These are phyloP conservation scores for Manis crassicaudata DNA, from an alignment of 2,797 vertebrate species.

Conservation along the genomic window DNA sequence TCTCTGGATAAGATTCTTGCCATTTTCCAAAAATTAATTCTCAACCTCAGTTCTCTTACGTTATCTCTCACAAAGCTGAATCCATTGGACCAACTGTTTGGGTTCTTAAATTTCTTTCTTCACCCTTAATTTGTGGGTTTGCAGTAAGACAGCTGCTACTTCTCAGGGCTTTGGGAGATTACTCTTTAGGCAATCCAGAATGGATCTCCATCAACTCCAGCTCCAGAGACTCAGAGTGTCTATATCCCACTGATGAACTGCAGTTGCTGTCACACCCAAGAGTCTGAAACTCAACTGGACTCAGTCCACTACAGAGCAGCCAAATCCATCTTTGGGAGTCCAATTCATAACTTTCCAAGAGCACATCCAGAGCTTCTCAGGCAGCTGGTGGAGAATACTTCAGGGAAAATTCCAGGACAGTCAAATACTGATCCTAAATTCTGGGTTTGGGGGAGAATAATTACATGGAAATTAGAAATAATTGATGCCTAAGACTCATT, in stretches of 20 bases:
- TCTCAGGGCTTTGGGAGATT: background rate
- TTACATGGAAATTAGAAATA: conserved; percentile 64
- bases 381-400: conserved; percentile 50
- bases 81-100: background rate
- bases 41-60: background rate
- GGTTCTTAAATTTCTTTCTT: background rate
- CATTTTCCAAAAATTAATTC: conserved; percentile 13
- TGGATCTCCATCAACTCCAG: background rate
- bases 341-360: conserved; percentile 68
- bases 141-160: background rate
- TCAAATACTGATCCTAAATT: conserved; percentile 44
- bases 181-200: background rate
- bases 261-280: conserved; percentile 58
- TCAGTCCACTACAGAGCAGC: background rate
- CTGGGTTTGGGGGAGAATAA: conserved; percentile 2
- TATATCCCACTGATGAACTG: conserved; percentile 17
- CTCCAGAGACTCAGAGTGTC: background rate
- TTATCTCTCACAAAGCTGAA: background rate
- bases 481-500: conserved; percentile 22
- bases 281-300: conserved; percentile 42
- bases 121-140: background rate
- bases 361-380: conserved; percentile 62
- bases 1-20: background rate
- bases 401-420: conserved; percentile 61
- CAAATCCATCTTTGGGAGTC: conserved; percentile 21